Percentiles rank a stretch among this genome's conserved stretches.
phyloP scores from a whole-genome alignment of 2,888 invertebrate species.

The Chrysomela aeneicollis region DNA sequence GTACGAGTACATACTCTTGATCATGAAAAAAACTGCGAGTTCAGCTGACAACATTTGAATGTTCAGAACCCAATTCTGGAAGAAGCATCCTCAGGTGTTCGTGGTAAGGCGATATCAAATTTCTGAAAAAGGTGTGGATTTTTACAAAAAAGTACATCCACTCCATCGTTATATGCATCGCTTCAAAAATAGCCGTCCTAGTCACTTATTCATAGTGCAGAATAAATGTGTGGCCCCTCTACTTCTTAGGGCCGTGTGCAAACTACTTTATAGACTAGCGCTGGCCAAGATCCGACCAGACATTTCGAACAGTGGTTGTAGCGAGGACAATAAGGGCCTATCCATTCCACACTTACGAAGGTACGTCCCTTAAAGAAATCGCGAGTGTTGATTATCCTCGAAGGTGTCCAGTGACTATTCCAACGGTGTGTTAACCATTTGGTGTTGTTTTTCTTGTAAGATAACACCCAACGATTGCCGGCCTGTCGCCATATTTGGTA shows the following conservation, averaged over 20 bases:
- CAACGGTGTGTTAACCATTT: conserved; percentile 24
- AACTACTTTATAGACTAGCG: conserved; percentile 68
- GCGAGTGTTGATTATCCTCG: conserved; percentile 35
- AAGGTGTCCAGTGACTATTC: conserved; percentile 17
- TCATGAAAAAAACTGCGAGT: no score
- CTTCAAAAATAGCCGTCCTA: conserved; percentile 65
- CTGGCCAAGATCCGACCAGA: conserved; percentile 61
- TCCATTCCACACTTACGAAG: conserved; percentile 58
- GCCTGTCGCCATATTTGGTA: conserved; percentile 52
- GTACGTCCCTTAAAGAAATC: conserved; percentile 50
- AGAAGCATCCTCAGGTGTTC: neutral
- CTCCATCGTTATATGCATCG: conserved; percentile 55
- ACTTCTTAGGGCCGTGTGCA: conserved; percentile 67
- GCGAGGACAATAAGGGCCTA: conserved; percentile 63
- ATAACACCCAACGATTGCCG: conserved; percentile 29
- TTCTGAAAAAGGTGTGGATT: conserved; percentile 60
- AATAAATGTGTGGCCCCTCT: conserved; percentile 47
- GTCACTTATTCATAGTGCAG: conserved; percentile 62
- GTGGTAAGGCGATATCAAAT: conserved; percentile 53
- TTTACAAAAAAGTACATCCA: conserved; percentile 58
- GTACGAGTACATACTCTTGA: no score
- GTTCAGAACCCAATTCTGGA: neutral
- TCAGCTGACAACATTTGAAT: no score
- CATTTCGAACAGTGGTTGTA: conserved; percentile 70
- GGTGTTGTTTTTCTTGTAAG: conserved; percentile 17